Percentiles rank a stretch among this genome's conserved stretches.
phyloP scores from a whole-genome alignment of 2,888 invertebrate species.

The Drosophila kambysellisi region DNA sequence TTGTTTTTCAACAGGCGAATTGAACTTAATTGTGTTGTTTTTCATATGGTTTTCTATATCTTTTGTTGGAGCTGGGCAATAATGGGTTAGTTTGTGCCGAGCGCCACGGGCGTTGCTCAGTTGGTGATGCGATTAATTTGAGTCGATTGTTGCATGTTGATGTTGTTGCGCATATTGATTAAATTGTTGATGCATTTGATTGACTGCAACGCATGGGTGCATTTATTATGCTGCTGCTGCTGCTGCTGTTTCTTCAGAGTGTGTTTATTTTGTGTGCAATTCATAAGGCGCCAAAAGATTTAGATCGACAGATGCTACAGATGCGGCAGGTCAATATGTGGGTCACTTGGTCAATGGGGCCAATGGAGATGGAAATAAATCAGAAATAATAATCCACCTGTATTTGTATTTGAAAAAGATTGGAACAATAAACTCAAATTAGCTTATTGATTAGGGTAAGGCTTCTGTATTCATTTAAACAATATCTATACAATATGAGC shows the following conservation, averaged over 20 bases:
- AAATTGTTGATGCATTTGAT: constrained; percentile 62
- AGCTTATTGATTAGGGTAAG: not conserved
- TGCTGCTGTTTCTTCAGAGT: not conserved
- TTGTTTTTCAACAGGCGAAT: constrained; percentile 42
- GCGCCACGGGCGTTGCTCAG: constrained; percentile 40
- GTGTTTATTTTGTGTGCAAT: constrained; percentile 59
- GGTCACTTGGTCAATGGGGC: constrained; percentile 47
- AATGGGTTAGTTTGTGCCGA: constrained; percentile 24
- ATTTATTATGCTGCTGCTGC: constrained; percentile 12
- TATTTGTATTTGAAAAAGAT: not conserved
- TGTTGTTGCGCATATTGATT: constrained; percentile 55
- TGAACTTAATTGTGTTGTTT: constrained; percentile 14
- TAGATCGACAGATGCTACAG: constrained; percentile 43
- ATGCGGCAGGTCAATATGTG: constrained; percentile 39
- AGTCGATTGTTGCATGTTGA: constrained; percentile 6
- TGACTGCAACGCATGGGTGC: constrained; percentile 45
- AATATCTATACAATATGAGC: not conserved
- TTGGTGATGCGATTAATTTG: constrained; percentile 46
- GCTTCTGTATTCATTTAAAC: not conserved
- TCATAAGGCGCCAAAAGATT: constrained; percentile 73
- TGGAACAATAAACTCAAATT: not conserved
- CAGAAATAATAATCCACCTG: not conserved
- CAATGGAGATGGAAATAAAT: not conserved
- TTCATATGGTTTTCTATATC: not conserved
- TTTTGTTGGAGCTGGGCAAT: constrained; percentile 7